Evolutionary conservation across 2,113 vertebrate species (phyloP).

Genomic region (Chunga burmeisteri): DNA sequence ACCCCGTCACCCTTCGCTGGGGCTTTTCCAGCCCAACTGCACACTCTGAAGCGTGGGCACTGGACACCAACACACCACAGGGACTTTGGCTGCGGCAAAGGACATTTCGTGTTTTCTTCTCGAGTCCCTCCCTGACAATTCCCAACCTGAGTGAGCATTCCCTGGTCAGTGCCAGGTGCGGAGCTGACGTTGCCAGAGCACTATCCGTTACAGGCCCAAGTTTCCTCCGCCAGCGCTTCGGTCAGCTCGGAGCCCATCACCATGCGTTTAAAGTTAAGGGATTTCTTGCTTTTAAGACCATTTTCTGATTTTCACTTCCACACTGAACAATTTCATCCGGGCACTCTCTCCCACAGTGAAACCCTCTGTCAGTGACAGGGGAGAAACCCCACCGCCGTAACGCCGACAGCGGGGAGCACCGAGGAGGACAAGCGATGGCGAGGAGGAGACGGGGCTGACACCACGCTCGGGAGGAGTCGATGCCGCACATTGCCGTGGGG

Average conservation of each 20-base stretch:
- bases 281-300: not conserved
- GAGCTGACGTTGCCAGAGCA: not conserved
- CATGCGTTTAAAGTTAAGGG: not conserved
- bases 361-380: not conserved
- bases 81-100: not conserved
- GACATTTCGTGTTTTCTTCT: not conserved
- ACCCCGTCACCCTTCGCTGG: not conserved
- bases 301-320: not conserved
- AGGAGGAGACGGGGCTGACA: not conserved
- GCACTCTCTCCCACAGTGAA: not conserved
- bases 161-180: not conserved
- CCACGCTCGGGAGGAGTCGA: accelerated
- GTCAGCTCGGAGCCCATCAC: not conserved
- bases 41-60: not conserved
- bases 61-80: not conserved
- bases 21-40: not conserved
- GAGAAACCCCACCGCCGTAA: not conserved
- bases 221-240: accelerated
- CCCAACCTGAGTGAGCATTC: not conserved
- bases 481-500: accelerated
- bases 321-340: not conserved
- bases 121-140: not conserved
- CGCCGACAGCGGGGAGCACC: accelerated
- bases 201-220: too few relatives aligned
- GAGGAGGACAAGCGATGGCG: accelerated